Base-by-base conservation (phyloP, 2,888 invertebrate genomes). In the Spodoptera exigua region DNA sequence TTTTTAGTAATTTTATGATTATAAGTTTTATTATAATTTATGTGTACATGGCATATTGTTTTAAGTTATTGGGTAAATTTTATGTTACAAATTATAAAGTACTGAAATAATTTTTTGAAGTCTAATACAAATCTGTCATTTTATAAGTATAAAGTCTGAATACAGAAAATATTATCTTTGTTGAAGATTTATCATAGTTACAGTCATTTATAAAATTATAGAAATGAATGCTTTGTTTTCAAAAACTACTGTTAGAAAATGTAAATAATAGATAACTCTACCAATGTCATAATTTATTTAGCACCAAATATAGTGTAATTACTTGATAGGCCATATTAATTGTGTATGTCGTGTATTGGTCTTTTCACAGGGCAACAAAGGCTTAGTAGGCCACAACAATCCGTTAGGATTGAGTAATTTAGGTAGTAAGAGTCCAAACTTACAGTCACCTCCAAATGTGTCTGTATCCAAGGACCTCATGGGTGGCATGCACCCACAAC, bases 391-490 rank as follows among this genome's bases (percentile, higher is more conserved):
- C 92, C 95, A 96, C 78, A 95, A 97, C 86, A 95, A 97, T 84
- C 95, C 96, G 49, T 95, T 97, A 94, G 95, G 96, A 68, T 95
- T 96, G 89, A 97, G 96, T 84, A 96, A 96, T 82, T 93, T 97
- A 88, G 97, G 97, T 70, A 97, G 95, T 91, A 97, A 97, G 89
- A 97, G 97, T 89, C 97, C 97, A 70, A 97, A 96, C 86, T 93
- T 98, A 86, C 98, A 98, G 89, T 97, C 97, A 55, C 97, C 97
- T 59, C 97, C 97, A 46, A 97, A 97, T 83, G 96, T 97, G 78
- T 96, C 96, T 69, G 96, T 97, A 67, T 96, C 96, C 75, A 97
- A 97, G 91, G 96, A 97, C 78, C 96, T 97, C 74, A 96, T 97
- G 91, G 96, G 96, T 85, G 94, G 95, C 59, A 90, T 95, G 86